These are phyloP conservation scores for Acleris holmiana DNA, from an alignment of 2,888 invertebrate species.

Conservation along the genomic window DNA sequence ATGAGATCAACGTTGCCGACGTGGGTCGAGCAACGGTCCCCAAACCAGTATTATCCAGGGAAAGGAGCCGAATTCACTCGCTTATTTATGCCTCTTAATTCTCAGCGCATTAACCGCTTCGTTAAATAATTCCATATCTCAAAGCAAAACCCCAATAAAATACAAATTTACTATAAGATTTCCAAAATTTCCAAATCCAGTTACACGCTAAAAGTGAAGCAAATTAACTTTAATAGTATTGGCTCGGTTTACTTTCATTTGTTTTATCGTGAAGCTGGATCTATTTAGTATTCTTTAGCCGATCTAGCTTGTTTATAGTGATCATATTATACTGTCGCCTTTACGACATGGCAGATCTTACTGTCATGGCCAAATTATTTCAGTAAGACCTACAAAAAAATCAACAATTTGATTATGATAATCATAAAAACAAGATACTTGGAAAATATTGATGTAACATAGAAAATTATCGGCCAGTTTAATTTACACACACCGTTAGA, in stretches of 20 bases:
- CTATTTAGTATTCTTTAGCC: no score
- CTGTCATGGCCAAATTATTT: no score
- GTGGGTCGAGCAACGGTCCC: conserved; percentile 76
- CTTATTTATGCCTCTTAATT: conserved; percentile 22
- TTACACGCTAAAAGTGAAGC: neutral
- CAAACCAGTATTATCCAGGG: conserved; percentile 63
- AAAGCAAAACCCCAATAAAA: conserved; percentile 1
- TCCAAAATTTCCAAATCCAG: conserved; percentile 4
- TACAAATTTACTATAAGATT: conserved; percentile 5
- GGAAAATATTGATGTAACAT: no score
- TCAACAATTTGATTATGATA: no score
- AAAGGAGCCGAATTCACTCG: conserved; percentile 38
- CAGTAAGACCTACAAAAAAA: no score
- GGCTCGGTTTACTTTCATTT: conserved; percentile 8
- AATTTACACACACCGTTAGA: no score
- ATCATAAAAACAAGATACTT: no score
- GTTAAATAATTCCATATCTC: conserved; percentile 21
- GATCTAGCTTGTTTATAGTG: no score
- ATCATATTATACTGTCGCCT: no score
- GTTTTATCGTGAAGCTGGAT: neutral
- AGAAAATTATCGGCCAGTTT: no score
- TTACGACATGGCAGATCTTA: no score
- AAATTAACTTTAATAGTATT: conserved; percentile 10
- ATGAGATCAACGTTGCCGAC: conserved; percentile 60
- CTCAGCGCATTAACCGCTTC: conserved; percentile 16